Evolutionary conservation across 2,113 vertebrate genomes (phyloP), one percentile per base, ranked within the genome.

Genomic region (Sialia sialis): DNA sequence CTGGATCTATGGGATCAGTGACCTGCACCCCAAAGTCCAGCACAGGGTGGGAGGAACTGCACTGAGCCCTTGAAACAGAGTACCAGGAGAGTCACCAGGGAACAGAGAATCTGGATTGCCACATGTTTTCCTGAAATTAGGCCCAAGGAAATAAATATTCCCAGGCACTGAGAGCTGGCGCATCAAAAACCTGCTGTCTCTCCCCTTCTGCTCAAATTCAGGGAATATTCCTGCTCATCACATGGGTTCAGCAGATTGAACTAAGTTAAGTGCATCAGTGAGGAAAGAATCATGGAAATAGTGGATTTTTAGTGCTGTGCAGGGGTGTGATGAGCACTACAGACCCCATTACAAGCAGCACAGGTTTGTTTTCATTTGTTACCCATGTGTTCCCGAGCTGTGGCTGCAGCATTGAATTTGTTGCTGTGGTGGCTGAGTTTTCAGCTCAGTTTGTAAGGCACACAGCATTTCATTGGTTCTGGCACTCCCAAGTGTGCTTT

Each of bases 281-380:
- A 85, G 66, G 62, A 52, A 70, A 59, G 49, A 77, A 19, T 10
- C 0, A 0, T 22, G 55, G 36, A 11, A 86, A 5, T 0, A 16
- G 49, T 34, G 46, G 54, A 23, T 21, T 54, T 80, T 29, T 21
- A 44, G 55, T 34, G 18, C 67, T 67, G 32, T 62, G 58, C 41
- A 27, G 32, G 67, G 56, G 32, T 26, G 55, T 11, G 9, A 2
- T 49, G 8, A 4, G 22, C 26, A 30, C 14, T 25, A 2, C 16
- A 67, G 73, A 26, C 43, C 4, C 1, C 29, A 8, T 16, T 41
- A 44, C 49, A 30, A 26, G 26, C 7, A 54, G 49, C 52, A 13
- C 9, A 9, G 0, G 0, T 44, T 36, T 60, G 21, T 9, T 82
- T 43, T 30, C 9, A 3, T 48, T 41, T 74, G 32, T 60, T 60